These are phyloP conservation scores for Cariama cristata DNA, from an alignment of 2,113 vertebrate species.

Conservation along the genomic window DNA sequence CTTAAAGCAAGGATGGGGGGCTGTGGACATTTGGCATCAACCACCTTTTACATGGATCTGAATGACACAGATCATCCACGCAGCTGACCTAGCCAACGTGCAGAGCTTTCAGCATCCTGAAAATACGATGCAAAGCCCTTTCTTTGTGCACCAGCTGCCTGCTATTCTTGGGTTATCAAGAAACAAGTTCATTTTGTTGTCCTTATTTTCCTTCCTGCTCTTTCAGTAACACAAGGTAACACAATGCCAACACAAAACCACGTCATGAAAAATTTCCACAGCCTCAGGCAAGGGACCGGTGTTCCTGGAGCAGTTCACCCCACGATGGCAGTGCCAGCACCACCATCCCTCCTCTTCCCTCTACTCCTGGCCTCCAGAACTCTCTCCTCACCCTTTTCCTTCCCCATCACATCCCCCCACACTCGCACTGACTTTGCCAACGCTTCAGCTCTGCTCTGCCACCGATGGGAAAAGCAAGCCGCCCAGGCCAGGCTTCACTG, in stretches of 20 bases:
- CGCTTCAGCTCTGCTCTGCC: neutral
- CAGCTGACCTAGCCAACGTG: slow-evolving; percentile 22
- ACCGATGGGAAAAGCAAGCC: neutral
- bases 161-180: neutral
- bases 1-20: neutral
- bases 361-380: neutral
- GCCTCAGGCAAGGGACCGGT: neutral
- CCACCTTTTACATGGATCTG: neutral
- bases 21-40: neutral
- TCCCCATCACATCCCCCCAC: neutral
- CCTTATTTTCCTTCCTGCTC: neutral
- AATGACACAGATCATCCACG: neutral
- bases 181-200: neutral
- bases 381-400: neutral
- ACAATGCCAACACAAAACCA: neutral
- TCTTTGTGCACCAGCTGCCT: neutral
- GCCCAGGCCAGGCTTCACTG: neutral
- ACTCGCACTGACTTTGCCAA: neutral
- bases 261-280: fast-evolving
- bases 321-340: neutral
- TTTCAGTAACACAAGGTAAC: neutral
- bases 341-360: neutral
- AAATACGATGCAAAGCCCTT: neutral
- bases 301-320: neutral
- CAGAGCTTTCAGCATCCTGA: neutral